A percentile compares a stretch with the other conserved stretches of the same genome.
phyloP scores from a whole-genome alignment of 1,140 invertebrate genomes.

The Asobara japonica region DNA sequence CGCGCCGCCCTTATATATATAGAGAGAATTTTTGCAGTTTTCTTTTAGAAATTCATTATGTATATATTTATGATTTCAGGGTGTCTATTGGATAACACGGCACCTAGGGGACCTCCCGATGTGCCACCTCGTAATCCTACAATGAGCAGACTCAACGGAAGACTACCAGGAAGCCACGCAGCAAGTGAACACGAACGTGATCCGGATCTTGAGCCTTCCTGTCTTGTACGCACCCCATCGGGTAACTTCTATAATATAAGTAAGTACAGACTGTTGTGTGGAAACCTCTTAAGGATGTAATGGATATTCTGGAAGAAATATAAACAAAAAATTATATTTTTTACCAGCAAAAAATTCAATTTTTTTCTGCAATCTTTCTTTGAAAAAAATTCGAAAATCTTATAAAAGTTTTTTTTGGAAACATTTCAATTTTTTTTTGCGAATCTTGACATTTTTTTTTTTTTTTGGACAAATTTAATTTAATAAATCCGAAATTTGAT shows the following conservation, averaged over 20 bases:
- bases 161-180: constrained; percentile 76
- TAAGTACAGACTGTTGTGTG: constrained; percentile 53
- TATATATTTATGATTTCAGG: constrained; percentile 70
- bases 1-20: too few relatives aligned
- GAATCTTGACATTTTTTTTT: too few relatives aligned
- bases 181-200: constrained; percentile 74
- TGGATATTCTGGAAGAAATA: not conserved
- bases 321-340: not conserved
- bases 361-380: too few relatives aligned
- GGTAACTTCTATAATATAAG: constrained; percentile 90
- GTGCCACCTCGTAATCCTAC: constrained; percentile 87
- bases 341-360: too few relatives aligned
- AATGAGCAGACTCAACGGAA: constrained; percentile 88
- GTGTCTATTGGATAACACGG: constrained; percentile 83
- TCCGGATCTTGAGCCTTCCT: constrained; percentile 89
- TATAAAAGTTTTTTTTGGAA: too few relatives aligned
- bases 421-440: too few relatives aligned
- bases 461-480: too few relatives aligned
- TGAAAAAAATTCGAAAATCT: too few relatives aligned
- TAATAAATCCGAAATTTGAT: too few relatives aligned
- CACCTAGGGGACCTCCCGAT: constrained; percentile 82
- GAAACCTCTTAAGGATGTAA: too few relatives aligned
- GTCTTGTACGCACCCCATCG: constrained; percentile 87
- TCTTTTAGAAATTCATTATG: too few relatives aligned
- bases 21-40: too few relatives aligned